Conservation (phyloP, 2,113 vertebrate genomes). For the Sphaerodactylus townsendi region DNA sequence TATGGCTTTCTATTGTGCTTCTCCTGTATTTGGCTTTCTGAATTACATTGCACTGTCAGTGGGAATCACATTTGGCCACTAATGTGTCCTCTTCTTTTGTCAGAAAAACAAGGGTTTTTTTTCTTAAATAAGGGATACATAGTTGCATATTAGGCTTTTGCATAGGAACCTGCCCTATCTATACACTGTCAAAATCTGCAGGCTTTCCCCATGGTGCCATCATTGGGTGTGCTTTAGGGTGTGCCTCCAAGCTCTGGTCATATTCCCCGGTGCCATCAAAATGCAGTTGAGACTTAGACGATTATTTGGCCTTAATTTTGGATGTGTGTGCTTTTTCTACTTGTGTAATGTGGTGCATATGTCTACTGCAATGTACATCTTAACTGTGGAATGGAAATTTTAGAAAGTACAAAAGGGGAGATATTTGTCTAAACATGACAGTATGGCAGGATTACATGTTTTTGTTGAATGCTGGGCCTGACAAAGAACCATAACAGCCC, state of each 20-base stretch:
- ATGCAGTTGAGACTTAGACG: not conserved
- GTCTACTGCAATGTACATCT: not conserved
- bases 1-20: not conserved
- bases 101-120: not conserved
- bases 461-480: slow-evolving; percentile 11
- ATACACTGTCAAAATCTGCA: not conserved
- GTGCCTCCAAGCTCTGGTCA: no score
- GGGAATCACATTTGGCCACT: not conserved
- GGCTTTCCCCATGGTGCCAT: no score
- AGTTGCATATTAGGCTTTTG: not conserved
- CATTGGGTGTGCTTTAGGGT: no score
- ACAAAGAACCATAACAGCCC: not conserved
- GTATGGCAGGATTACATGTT: not conserved
- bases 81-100: not conserved
- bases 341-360: no score
- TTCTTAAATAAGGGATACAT: not conserved
- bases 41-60: not conserved
- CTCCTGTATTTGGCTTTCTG: not conserved
- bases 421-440: not conserved
- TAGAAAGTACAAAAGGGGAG: not conserved
- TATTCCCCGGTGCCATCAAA: no score
- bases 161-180: not conserved
- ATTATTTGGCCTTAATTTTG: not conserved
- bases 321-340: not conserved
- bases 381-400: not conserved